Base-by-base conservation (phyloP, 2,113 vertebrate species). In the Lota lota region DNA sequence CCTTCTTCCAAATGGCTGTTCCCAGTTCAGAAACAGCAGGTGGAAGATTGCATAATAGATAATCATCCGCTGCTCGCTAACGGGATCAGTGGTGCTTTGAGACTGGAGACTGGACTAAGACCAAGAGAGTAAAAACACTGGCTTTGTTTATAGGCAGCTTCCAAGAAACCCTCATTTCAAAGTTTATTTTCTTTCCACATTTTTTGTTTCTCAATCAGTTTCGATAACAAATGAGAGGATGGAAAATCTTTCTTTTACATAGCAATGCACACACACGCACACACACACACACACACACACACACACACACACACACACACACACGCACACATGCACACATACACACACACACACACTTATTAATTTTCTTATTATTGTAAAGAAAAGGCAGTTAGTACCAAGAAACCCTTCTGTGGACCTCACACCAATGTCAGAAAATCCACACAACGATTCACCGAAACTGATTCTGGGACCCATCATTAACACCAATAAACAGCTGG, bases 341-440 rank as follows among this genome's bases (percentile, higher is more conserved):
- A 24, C 18, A 40, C 28, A 36, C 47, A 21, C 15, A 59, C 51
- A 16, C 14, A 17, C 14, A 17, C 11, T 22, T 21, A 18, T 22
- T 18, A 0, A 20, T 11, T 5, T 24, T 33, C 75, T 83, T 75
- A 68, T 76, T 69, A 79, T 90, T 90, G 84, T 79, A 86, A 69
- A 84, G 85, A 90, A 88, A 78, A 64, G 64, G 68, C 54, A 69
- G 69, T 21, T 69, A 72, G 6, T 88, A 88, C 83, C 85, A 40
- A 85, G 86, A 86, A 90, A 78, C 78, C 85, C 88, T 85, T 87
- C 86, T 80, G 73, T 86, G 72, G 83, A 76, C 77, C 79, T 85
- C 80, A 80, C 83, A 82, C 85, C 88, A 88, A 88, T 90, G 80
- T 79, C 76, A 83, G 75, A n/a, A 77, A 77, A 68, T 72, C 36